Percentiles rank a stretch among this genome's conserved stretches.
phyloP scores from a whole-genome alignment of 2,888 invertebrate genomes.

The Branchipolynoe longqiensis region DNA sequence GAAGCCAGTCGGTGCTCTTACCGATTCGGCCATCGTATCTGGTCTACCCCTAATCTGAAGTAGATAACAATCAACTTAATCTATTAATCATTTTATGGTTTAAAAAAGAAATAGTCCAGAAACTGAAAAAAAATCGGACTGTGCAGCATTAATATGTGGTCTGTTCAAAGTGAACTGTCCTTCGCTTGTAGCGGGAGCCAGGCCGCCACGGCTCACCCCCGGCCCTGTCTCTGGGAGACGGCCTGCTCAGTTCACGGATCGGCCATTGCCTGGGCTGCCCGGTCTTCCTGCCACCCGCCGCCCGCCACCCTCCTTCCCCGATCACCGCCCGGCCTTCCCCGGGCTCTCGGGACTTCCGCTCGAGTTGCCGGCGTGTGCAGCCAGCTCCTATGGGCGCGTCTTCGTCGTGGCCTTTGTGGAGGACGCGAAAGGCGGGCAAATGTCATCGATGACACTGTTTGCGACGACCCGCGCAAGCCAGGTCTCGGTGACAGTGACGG shows the following conservation, averaged over 20 bases:
- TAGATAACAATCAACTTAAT: no score
- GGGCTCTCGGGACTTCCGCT: not conserved
- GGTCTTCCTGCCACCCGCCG: not conserved
- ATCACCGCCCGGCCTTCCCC: not conserved
- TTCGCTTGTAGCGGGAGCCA: no score
- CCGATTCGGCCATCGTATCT: no score
- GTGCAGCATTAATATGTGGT: no score
- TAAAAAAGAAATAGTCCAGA: no score
- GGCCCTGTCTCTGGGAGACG: not conserved
- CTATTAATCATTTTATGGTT: no score
- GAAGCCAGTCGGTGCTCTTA: no score
- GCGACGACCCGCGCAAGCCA: conserved; percentile 2
- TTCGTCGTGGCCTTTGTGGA: conserved; percentile 10
- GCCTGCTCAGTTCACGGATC: not conserved
- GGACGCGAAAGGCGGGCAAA: not conserved
- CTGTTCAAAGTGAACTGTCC: no score
- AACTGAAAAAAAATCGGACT: no score
- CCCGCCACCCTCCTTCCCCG: not conserved
- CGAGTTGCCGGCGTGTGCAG: not conserved
- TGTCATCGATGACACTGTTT: not conserved
- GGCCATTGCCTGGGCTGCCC: not conserved
- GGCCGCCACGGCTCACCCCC: not conserved
- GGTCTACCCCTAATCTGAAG: no score
- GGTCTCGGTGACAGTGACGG: not conserved
- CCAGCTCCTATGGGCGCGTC: not conserved